Conservation (phyloP, 2,797 vertebrate genomes). For the Meda fulgida region DNA sequence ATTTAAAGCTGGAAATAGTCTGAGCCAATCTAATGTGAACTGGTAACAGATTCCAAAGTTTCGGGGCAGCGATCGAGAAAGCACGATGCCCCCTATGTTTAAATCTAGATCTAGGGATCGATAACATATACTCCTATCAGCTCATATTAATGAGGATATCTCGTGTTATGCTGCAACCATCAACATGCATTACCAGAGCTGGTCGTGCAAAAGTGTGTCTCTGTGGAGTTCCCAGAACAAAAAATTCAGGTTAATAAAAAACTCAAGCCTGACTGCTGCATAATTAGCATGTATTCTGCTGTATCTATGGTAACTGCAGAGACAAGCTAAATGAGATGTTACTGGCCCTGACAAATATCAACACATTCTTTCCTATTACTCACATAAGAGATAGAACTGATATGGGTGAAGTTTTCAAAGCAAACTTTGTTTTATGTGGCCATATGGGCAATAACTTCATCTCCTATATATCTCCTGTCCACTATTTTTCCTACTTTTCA, state of each 20-base stretch:
- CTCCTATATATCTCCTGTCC: neutral
- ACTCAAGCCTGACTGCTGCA: slow-evolving; percentile 24
- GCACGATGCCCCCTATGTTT: too few species aligned
- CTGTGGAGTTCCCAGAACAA: slow-evolving; percentile 30
- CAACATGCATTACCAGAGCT: slow-evolving; percentile 19
- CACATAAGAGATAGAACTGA: slow-evolving; percentile 1
- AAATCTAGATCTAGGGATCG: too few species aligned
- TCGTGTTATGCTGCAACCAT: slow-evolving; percentile 27
- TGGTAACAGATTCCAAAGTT: too few species aligned
- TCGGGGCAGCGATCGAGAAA: too few species aligned
- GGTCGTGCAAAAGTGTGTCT: slow-evolving; percentile 33
- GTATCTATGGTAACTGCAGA: slow-evolving; percentile 50
- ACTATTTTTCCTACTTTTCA: slow-evolving; percentile 19
- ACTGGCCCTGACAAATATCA: slow-evolving; percentile 22
- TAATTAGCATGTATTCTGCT: slow-evolving; percentile 49
- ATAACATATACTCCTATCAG: slow-evolving; percentile 47
- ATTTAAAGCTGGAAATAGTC: too few species aligned
- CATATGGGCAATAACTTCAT: neutral
- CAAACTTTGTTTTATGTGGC: neutral
- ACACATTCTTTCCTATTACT: slow-evolving; percentile 35
- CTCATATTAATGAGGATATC: slow-evolving; percentile 12
- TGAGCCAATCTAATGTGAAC: too few species aligned
- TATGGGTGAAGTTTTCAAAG: slow-evolving; percentile 10
- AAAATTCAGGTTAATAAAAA: slow-evolving; percentile 45
- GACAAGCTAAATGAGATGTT: slow-evolving; percentile 36